Evolutionary conservation across 1,140 invertebrate species (phyloP).

Genomic region (Portunus trituberculatus): DNA sequence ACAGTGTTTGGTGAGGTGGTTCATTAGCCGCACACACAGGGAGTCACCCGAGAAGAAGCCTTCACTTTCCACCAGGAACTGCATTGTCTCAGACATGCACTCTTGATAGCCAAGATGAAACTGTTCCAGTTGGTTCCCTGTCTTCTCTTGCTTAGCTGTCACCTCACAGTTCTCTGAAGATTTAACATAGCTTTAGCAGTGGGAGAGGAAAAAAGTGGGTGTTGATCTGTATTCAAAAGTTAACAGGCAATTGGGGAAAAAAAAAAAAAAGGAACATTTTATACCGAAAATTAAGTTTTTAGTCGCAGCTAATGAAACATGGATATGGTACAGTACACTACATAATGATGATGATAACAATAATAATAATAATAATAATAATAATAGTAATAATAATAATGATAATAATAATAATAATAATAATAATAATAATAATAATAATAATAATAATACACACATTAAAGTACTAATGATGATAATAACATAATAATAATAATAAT

Average conservation of each 20-base stretch:
- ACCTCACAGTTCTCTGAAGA: slow-evolving; percentile 78
- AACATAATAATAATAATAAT: not conserved
- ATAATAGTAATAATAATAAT: not conserved
- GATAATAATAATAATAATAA: not conserved
- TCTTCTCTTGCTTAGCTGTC: slow-evolving; percentile 70
- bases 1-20: slow-evolving; percentile 91
- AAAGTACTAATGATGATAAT: not conserved
- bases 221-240: no score
- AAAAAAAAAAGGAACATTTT: no score
- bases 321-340: no score
- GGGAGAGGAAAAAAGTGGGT: no score
- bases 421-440: slow-evolving; percentile 32
- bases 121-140: slow-evolving; percentile 65
- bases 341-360: no score
- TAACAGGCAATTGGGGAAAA: no score
- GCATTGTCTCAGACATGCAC: slow-evolving; percentile 92
- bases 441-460: not conserved
- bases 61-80: slow-evolving; percentile 93
- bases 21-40: slow-evolving; percentile 89
- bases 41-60: slow-evolving; percentile 89
- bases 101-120: slow-evolving; percentile 89
- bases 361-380: no score
- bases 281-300: no score
- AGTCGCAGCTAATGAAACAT: no score
- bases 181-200: no score